Evolutionary conservation across 2,113 vertebrate genomes (phyloP).

Genomic region (Tricholaema leucomelas): DNA sequence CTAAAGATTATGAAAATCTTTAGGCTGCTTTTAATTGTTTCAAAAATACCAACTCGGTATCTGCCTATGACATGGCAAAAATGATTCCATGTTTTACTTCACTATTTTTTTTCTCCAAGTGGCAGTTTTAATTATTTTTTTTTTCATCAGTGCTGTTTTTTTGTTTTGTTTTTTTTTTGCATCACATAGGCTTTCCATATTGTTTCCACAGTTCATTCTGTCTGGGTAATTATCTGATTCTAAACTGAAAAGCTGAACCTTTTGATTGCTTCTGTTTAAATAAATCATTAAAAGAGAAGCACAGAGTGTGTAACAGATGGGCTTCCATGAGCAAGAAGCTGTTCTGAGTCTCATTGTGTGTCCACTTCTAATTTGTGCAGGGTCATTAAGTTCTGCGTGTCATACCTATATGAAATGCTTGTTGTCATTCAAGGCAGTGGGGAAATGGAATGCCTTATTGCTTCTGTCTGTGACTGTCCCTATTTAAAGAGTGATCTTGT

Average conservation of each 20-base stretch:
- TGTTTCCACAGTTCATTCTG: background rate
- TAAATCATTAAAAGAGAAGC: constrained; percentile 25
- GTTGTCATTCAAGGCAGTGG: background rate
- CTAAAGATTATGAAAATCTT: background rate
- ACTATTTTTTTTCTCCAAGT: background rate
- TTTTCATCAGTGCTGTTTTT: background rate
- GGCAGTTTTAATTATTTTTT: background rate
- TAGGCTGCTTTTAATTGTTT: background rate
- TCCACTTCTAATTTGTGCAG: background rate
- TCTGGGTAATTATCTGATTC: background rate
- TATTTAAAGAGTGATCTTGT: background rate
- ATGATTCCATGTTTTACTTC: background rate
- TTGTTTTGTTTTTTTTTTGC: background rate
- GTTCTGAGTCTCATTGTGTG: background rate
- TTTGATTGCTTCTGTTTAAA: constrained; percentile 23
- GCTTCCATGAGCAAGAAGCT: background rate
- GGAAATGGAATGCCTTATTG: background rate
- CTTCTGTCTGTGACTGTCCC: background rate
- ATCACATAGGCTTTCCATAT: background rate
- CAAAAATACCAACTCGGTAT: background rate
- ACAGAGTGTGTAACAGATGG: background rate
- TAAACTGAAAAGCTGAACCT: background rate
- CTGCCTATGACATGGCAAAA: background rate
- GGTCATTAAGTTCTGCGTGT: background rate
- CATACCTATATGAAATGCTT: background rate